Conservation (phyloP, 1,140 invertebrate genomes). For the Pemphigus obesinymphae region DNA sequence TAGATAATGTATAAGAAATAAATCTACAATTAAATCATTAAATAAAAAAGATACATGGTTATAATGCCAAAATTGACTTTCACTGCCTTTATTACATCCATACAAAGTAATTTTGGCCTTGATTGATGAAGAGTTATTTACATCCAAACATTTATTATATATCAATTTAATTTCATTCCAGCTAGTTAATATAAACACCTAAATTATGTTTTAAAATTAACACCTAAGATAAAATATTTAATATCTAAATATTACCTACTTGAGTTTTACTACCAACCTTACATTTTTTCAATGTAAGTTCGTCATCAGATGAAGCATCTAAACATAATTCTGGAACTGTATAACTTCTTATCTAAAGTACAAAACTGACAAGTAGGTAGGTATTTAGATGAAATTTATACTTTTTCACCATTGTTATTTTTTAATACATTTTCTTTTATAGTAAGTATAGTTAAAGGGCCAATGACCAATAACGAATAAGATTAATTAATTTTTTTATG, state of each 20-base stretch:
- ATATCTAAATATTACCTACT: not conserved
- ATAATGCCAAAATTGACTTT: constrained; percentile 92
- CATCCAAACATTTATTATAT: constrained; percentile 84
- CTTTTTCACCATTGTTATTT: too few relatives aligned
- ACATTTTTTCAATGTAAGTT: constrained; percentile 14
- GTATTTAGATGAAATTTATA: too few relatives aligned
- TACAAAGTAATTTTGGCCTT: constrained; percentile 78
- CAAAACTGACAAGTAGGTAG: too few relatives aligned
- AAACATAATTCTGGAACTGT: constrained; percentile 29
- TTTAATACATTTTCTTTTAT: too few relatives aligned
- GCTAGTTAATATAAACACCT: constrained; percentile 69
- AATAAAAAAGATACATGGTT: constrained; percentile 66
- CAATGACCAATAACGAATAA: too few relatives aligned
- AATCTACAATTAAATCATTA: not conserved
- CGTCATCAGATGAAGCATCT: constrained; percentile 1
- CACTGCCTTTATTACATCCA: constrained; percentile 77
- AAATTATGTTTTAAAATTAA: constrained; percentile 45
- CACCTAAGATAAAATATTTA: too few relatives aligned
- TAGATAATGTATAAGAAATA: constrained; percentile 30
- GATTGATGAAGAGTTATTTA: constrained; percentile 67
- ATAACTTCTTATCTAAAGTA: constrained; percentile 25
- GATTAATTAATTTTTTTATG: too few relatives aligned
- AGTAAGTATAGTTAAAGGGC: too few relatives aligned
- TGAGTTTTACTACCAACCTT: not conserved
- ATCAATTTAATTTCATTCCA: constrained; percentile 87